Conservation (phyloP, 1,140 invertebrate genomes). For the Aculops lycopersici region DNA sequence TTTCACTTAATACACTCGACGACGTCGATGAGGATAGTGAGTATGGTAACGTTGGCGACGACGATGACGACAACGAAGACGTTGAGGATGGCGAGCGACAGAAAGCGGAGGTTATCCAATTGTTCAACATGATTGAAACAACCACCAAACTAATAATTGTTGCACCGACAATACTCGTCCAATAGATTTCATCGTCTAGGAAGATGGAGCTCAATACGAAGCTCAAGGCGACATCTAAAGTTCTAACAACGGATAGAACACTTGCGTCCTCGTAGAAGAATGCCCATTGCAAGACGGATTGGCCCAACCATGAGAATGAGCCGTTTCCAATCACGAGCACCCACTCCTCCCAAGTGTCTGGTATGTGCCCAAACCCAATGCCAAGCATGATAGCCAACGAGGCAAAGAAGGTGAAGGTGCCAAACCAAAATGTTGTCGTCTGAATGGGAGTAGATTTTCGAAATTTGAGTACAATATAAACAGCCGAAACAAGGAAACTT, state of each 20-base stretch:
- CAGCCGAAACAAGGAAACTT: not conserved
- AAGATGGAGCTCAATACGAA: not conserved
- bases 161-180: not conserved
- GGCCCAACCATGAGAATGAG: not conserved
- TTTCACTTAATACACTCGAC: no score
- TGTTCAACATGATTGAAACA: not conserved
- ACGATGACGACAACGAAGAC: no score
- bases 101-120: no score
- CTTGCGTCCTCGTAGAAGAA: not conserved
- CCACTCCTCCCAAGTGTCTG: not conserved
- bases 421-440: not conserved
- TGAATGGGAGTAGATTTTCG: not conserved
- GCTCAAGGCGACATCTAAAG: not conserved
- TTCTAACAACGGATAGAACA: not conserved
- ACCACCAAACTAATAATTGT: not conserved
- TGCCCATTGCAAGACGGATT: not conserved
- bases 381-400: not conserved
- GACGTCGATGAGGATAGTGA: no score
- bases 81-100: no score
- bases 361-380: not conserved
- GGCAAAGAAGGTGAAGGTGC: not conserved
- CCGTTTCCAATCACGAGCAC: not conserved
- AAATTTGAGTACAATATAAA: not conserved
- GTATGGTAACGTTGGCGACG: no score
- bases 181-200: not conserved